These are phyloP conservation scores for Nothoprocta perdicaria DNA, from an alignment of 2,113 vertebrate species.

Conservation along the genomic window DNA sequence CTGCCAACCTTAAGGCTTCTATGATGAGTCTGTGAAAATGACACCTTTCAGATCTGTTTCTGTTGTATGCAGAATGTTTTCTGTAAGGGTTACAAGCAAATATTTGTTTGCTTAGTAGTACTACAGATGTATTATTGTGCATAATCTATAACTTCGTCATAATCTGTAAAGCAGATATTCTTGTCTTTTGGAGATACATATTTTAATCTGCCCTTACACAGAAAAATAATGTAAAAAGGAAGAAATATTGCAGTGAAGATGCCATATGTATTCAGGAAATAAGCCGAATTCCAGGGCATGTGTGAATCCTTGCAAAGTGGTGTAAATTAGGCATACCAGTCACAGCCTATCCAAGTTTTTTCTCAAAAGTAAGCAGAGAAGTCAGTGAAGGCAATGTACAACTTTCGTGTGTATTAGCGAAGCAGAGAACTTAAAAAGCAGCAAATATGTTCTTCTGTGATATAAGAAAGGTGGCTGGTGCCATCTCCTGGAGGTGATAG, in stretches of 20 bases:
- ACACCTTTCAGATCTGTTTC: background rate
- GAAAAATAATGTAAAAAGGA: background rate
- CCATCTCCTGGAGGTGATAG: slow-evolving; percentile 51
- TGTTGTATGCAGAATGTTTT: too few species aligned
- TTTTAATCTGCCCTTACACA: background rate
- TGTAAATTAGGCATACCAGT: background rate
- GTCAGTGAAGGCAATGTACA: background rate
- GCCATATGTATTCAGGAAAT: background rate
- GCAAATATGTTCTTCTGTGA: background rate
- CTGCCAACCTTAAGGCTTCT: too few species aligned
- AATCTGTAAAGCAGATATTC: background rate
- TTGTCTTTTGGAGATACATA: background rate
- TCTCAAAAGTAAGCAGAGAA: background rate
- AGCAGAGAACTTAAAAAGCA: background rate
- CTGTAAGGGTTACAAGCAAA: background rate
- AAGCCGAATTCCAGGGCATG: background rate
- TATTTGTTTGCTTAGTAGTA: background rate
- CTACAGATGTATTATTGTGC: background rate
- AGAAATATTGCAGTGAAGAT: background rate
- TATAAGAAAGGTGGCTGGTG: slow-evolving; percentile 9
- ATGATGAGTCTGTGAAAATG: background rate
- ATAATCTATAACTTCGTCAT: background rate
- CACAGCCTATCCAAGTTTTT: background rate
- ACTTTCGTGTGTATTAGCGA: background rate
- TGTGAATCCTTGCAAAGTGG: background rate